Conservation (phyloP, 2,113 vertebrate species). For the Pongo abelii region DNA sequence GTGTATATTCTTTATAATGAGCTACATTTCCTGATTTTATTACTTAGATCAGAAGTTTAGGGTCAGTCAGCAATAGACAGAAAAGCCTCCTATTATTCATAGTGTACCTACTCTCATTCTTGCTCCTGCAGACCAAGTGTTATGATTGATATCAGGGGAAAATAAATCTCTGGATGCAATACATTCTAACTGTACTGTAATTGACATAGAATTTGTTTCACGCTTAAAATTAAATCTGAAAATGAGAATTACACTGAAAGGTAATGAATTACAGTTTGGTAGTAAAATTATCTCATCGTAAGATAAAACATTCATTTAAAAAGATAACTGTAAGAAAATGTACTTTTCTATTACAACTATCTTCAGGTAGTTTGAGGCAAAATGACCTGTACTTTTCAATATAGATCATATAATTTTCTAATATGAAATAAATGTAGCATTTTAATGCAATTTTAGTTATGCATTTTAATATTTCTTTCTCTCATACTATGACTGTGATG, state of each 20-base stretch:
- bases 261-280: slow-evolving; percentile 19
- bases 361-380: slow-evolving; percentile 34
- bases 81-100: slow-evolving; percentile 54
- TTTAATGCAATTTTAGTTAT: background rate
- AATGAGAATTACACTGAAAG: slow-evolving; percentile 31
- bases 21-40: slow-evolving; percentile 21
- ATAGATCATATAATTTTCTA: slow-evolving; percentile 53
- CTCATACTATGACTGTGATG: background rate
- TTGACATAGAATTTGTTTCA: slow-evolving; percentile 1
- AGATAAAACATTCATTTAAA: slow-evolving; percentile 60
- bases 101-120: slow-evolving; percentile 27
- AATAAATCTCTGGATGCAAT: background rate
- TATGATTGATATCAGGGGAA: background rate
- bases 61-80: slow-evolving; percentile 1
- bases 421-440: slow-evolving; percentile 52
- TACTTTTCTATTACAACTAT: slow-evolving; percentile 37
- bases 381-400: slow-evolving; percentile 45
- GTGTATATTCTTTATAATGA: background rate
- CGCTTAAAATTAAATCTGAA: slow-evolving; percentile 15
- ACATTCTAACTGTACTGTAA: slow-evolving; percentile 17
- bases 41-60: slow-evolving; percentile 65
- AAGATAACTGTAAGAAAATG: slow-evolving; percentile 22
- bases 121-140: background rate
- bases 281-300: background rate
- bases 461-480: slow-evolving; percentile 18